Evolutionary conservation across 2,888 invertebrate genomes (phyloP).

Genomic region (Zygaena filipendulae): DNA sequence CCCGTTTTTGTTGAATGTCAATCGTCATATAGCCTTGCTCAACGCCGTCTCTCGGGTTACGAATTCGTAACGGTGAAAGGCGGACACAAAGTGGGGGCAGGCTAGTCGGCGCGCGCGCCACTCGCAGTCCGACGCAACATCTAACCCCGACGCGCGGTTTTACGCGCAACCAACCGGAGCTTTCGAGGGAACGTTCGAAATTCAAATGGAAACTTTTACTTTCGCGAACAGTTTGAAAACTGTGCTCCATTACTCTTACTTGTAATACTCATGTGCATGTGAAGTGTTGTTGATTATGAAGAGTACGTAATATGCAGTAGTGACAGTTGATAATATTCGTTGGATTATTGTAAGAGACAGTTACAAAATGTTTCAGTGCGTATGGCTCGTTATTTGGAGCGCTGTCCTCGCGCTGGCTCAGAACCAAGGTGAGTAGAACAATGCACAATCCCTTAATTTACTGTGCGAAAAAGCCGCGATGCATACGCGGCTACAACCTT

Average conservation of each 20-base stretch:
- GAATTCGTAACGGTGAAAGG: conserved; percentile 41
- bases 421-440: conserved; percentile 59
- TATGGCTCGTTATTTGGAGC: conserved; percentile 54
- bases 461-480: conserved; percentile 19
- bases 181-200: conserved; percentile 11
- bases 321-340: conserved; percentile 28
- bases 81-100: conserved; percentile 50
- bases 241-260: no score
- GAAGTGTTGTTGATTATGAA: conserved; percentile 1
- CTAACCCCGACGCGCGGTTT: conserved; percentile 20
- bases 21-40: conserved; percentile 61
- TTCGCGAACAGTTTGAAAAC: conserved; percentile 37
- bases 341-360: conserved; percentile 25
- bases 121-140: conserved; percentile 35
- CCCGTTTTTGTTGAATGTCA: conserved; percentile 61
- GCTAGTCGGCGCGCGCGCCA: conserved; percentile 24
- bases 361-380: conserved; percentile 52
- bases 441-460: conserved; percentile 27
- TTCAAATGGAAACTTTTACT: conserved; percentile 31
- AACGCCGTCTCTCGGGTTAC: conserved; percentile 52
- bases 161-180: conserved; percentile 15
- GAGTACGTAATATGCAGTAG: conserved; percentile 32
- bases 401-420: conserved; percentile 43
- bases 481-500: no score
- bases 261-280: conserved; percentile 24